Conservation (phyloP, 2,113 vertebrate genomes). For the Pica pica region DNA sequence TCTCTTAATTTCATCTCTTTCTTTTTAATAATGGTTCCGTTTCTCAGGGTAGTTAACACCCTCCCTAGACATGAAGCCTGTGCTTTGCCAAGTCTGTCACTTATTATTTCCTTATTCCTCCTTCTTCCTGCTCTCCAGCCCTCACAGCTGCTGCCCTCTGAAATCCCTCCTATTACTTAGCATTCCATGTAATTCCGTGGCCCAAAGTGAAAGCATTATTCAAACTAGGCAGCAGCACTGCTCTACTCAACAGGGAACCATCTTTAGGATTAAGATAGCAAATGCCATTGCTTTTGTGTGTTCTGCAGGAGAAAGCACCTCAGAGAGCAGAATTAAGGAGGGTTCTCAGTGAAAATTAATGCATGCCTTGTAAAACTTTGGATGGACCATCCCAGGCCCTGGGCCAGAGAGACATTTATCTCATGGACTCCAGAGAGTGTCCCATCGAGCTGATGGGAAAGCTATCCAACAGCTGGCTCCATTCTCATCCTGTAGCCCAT, state of each 20-base stretch:
- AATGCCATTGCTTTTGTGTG: neutral
- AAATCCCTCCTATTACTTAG: neutral
- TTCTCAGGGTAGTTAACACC: neutral
- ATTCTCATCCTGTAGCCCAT: neutral
- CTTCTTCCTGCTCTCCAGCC: neutral
- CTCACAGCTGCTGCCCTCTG: slow-evolving; percentile 13
- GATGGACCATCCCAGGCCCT: neutral
- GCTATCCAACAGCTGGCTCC: neutral
- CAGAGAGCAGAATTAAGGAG: neutral
- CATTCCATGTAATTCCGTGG: neutral
- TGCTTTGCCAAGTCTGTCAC: neutral
- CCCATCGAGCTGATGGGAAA: neutral
- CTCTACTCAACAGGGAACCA: neutral
- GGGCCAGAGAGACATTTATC: neutral
- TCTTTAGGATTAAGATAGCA: neutral
- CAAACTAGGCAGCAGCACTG: neutral
- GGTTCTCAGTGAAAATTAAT: neutral
- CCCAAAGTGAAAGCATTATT: neutral
- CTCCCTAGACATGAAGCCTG: neutral
- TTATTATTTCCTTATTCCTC: neutral
- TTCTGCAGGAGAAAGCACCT: neutral
- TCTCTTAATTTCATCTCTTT: neutral
- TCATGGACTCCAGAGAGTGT: neutral
- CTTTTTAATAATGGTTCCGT: neutral
- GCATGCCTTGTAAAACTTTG: neutral